Evolutionary conservation across 1,140 invertebrate genomes (phyloP).

Genomic region (Drosophila auraria): DNA sequence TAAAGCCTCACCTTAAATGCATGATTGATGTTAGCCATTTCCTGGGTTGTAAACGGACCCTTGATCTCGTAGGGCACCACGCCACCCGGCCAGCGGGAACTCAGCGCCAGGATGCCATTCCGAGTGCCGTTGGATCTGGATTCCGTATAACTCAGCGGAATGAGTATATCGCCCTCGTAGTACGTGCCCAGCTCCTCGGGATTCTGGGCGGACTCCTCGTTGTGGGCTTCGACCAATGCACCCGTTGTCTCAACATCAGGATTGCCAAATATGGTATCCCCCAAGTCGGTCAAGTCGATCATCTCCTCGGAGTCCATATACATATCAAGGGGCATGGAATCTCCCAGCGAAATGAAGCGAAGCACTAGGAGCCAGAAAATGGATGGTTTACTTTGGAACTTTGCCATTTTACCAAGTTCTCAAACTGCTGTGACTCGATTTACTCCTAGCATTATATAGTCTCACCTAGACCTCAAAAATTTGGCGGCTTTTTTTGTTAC

Average conservation of each 20-base stretch:
- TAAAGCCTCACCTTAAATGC: conserved; percentile 86
- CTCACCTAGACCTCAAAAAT: conserved; percentile 69
- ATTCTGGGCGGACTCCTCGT: conserved; percentile 87
- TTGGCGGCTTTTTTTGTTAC: conserved; percentile 36
- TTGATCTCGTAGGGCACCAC: conserved; percentile 90
- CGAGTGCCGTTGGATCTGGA: conserved; percentile 37
- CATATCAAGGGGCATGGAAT: conserved; percentile 24
- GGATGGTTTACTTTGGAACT: conserved; percentile 17
- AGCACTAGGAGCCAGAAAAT: conserved; percentile 22
- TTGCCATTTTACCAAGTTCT: conserved; percentile 45
- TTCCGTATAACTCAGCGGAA: conserved; percentile 87
- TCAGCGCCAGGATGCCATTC: conserved; percentile 88
- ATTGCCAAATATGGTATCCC: conserved; percentile 85
- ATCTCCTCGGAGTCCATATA: conserved; percentile 64
- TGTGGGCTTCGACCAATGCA: conserved; percentile 89
- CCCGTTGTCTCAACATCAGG: conserved; percentile 85
- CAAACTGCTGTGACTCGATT: conserved; percentile 21
- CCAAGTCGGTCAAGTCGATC: conserved; percentile 86
- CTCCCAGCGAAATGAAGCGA: neutral
- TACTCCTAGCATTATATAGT: conserved; percentile 48
- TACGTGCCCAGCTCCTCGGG: conserved; percentile 91
- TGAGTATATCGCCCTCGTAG: conserved; percentile 89
- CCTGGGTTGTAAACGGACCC: conserved; percentile 87
- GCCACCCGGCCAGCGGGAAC: conserved; percentile 88
- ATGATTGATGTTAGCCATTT: conserved; percentile 86